Evolutionary conservation across 2,888 invertebrate genomes (phyloP).

Genomic region (Panzeria rudis): DNA sequence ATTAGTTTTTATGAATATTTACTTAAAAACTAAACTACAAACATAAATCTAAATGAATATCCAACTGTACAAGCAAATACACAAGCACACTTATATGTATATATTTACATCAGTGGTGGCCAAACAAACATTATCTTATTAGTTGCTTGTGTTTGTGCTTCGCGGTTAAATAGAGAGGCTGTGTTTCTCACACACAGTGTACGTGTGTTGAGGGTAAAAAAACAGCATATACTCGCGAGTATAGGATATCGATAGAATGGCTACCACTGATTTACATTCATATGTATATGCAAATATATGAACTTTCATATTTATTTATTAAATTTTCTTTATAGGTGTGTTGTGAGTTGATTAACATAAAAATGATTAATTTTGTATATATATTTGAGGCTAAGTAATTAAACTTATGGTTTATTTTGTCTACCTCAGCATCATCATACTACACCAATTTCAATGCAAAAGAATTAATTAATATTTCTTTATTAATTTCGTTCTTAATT

Average conservation of each 20-base stretch:
- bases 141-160: too few relatives aligned
- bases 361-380: slow-evolving; percentile 60
- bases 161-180: too few relatives aligned
- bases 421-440: not conserved
- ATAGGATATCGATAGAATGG: too few relatives aligned
- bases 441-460: not conserved
- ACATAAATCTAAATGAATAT: slow-evolving; percentile 3
- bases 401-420: slow-evolving; percentile 28
- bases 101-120: too few relatives aligned
- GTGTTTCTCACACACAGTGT: too few relatives aligned
- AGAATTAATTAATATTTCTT: not conserved
- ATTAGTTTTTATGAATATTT: slow-evolving; percentile 71
- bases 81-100: not conserved
- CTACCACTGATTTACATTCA: too few relatives aligned
- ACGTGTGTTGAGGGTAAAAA: too few relatives aligned
- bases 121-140: too few relatives aligned
- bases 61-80: not conserved
- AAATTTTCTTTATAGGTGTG: not conserved
- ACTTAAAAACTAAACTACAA: slow-evolving; percentile 55
- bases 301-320: slow-evolving; percentile 24
- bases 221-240: too few relatives aligned
- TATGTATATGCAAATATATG: slow-evolving; percentile 25
- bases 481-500: not conserved
- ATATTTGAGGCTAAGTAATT: slow-evolving; percentile 63
- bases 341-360: slow-evolving; percentile 34